Evolutionary conservation across 2,113 vertebrate genomes (phyloP).

Genomic region (Pituophis catenifer): DNA sequence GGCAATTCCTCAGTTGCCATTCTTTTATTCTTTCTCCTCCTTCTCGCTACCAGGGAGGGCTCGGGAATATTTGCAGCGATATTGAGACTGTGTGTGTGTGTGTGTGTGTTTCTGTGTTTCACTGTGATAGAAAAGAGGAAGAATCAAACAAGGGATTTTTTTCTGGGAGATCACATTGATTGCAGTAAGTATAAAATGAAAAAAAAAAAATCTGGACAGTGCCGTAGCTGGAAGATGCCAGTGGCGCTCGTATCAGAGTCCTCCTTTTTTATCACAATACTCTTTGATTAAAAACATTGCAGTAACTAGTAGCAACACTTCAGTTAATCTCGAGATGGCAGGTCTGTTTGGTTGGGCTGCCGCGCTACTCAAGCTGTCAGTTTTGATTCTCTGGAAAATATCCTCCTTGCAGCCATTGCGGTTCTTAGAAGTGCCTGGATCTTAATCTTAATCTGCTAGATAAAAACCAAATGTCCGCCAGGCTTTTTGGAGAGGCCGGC

Average conservation of each 20-base stretch:
- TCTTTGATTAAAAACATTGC: conserved; percentile 61
- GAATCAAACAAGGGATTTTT: fast-evolving
- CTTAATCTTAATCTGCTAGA: background rate
- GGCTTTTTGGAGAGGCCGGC: background rate
- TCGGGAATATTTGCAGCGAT: fast-evolving
- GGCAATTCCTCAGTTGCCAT: background rate
- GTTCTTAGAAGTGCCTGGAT: background rate
- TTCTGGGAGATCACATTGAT: background rate
- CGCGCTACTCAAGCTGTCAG: conserved; percentile 55
- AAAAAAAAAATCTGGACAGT: conserved; percentile 9
- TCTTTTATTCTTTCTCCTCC: background rate
- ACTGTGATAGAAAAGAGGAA: background rate
- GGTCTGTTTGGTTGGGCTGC: conserved; percentile 55
- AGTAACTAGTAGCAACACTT: conserved; percentile 55
- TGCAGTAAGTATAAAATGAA: background rate
- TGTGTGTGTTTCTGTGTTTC: fast-evolving
- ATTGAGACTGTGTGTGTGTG: background rate
- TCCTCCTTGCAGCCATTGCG: conserved; percentile 6
- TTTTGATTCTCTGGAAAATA: conserved; percentile 46
- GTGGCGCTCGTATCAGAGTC: conserved; percentile 37
- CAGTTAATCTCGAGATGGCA: conserved; percentile 51
- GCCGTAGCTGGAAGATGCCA: conserved; percentile 10
- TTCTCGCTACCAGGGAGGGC: background rate
- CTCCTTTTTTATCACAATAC: conserved; percentile 56
- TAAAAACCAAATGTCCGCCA: background rate